Percentiles rank a stretch among this genome's conserved stretches.
Evolutionary conservation across 2,113 vertebrate genomes (phyloP).

Genomic region (Bucco capensis): DNA sequence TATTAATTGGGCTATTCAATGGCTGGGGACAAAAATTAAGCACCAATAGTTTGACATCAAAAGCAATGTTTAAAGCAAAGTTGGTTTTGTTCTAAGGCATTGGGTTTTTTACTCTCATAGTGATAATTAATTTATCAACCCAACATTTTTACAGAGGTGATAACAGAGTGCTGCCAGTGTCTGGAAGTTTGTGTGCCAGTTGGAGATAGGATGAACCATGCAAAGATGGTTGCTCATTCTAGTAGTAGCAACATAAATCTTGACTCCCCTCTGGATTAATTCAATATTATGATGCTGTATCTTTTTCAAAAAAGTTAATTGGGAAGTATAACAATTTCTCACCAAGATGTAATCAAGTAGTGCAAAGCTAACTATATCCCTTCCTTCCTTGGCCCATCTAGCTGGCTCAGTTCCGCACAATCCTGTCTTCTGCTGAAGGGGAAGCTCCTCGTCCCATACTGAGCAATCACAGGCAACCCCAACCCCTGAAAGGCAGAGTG

Average conservation of each 20-base stretch:
- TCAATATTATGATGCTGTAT: background rate
- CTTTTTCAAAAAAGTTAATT: background rate
- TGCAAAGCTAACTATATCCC: background rate
- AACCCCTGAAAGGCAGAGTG: background rate
- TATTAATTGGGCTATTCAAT: background rate
- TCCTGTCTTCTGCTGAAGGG: background rate
- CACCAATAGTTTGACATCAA: background rate
- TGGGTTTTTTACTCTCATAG: background rate
- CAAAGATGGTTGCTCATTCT: background rate
- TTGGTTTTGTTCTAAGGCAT: background rate
- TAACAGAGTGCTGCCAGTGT: too few relatives aligned
- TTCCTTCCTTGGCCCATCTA: background rate
- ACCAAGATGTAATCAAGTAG: background rate
- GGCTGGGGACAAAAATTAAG: background rate
- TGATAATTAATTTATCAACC: too few relatives aligned
- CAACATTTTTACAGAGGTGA: too few relatives aligned
- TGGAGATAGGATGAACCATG: background rate
- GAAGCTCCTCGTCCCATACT: background rate
- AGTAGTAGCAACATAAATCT: background rate
- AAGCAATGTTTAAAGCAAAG: background rate
- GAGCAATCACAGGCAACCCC: background rate
- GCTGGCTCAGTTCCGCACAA: background rate
- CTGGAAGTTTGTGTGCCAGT: background rate
- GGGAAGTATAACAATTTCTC: background rate
- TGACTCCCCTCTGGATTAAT: background rate